Evolutionary conservation across 1,140 invertebrate species (phyloP).

Genomic region (Temnothorax longispinosus): DNA sequence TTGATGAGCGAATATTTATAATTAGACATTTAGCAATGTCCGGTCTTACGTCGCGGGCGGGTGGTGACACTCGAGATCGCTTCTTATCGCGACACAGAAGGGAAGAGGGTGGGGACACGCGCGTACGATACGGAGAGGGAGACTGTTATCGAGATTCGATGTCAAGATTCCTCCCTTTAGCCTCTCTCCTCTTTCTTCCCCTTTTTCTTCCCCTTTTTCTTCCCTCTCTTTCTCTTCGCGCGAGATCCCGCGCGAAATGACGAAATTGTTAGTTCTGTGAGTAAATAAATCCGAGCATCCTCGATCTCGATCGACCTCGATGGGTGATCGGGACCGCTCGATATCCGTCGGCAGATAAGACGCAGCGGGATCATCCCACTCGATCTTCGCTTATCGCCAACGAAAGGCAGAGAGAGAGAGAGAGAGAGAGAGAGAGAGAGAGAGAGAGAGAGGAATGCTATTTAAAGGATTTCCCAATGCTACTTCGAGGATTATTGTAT

Average conservation of each 20-base stretch:
- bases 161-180: slow-evolving; percentile 11
- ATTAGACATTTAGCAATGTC: slow-evolving; percentile 35
- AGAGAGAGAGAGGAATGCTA: background rate
- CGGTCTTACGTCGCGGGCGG: background rate
- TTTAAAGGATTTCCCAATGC: no score
- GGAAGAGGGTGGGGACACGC: background rate
- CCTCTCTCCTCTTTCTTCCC: background rate
- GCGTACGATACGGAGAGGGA: background rate
- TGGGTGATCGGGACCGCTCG: background rate
- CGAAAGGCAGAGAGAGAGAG: background rate
- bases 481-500: slow-evolving; percentile 6
- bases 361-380: background rate
- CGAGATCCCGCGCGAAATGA: background rate
- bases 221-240: background rate
- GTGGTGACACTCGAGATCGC: background rate
- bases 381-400: background rate
- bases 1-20: slow-evolving; percentile 54
- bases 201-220: background rate
- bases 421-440: background rate
- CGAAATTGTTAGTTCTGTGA: slow-evolving; percentile 4
- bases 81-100: slow-evolving; percentile 9
- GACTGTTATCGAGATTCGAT: slow-evolving; percentile 39
- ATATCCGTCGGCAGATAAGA: background rate
- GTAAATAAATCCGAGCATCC: background rate
- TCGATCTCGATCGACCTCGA: background rate